These are phyloP conservation scores for Schizothorax lantsangensis DNA, from an alignment of 2,797 vertebrate genomes.

Conservation along the genomic window DNA sequence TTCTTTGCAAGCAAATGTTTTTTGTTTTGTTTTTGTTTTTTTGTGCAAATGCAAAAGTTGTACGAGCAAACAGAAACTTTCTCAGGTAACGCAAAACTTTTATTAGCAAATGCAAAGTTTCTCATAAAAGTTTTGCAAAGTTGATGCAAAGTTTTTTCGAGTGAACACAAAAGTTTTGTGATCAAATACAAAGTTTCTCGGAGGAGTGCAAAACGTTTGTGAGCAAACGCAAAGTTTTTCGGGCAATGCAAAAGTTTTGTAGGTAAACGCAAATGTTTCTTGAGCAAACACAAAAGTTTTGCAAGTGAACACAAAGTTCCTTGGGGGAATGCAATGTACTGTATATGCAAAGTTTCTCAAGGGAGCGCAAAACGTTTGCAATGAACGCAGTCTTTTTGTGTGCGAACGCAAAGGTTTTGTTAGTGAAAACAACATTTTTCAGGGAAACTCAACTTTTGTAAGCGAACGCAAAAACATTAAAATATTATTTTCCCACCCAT, in stretches of 20 bases:
- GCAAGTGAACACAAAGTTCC: neutral
- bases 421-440: too few species aligned
- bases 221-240: neutral
- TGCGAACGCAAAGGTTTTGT: neutral
- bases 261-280: too few species aligned
- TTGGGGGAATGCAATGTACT: neutral
- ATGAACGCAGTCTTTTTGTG: too few species aligned
- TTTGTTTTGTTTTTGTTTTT: too few species aligned
- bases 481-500: neutral
- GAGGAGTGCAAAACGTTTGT: neutral
- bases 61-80: neutral
- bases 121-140: too few species aligned
- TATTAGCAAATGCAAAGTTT: too few species aligned
- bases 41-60: neutral
- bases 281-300: neutral
- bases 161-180: too few species aligned
- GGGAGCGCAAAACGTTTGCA: too few species aligned
- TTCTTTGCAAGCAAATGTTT: neutral
- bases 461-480: neutral
- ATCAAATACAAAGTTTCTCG: too few species aligned
- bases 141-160: too few species aligned
- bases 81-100: neutral
- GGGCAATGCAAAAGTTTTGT: too few species aligned
- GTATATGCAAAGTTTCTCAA: too few species aligned
- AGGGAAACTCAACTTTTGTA: neutral